These are phyloP conservation scores for Celastrina argiolus DNA, from an alignment of 2,888 invertebrate species.

Conservation along the genomic window DNA sequence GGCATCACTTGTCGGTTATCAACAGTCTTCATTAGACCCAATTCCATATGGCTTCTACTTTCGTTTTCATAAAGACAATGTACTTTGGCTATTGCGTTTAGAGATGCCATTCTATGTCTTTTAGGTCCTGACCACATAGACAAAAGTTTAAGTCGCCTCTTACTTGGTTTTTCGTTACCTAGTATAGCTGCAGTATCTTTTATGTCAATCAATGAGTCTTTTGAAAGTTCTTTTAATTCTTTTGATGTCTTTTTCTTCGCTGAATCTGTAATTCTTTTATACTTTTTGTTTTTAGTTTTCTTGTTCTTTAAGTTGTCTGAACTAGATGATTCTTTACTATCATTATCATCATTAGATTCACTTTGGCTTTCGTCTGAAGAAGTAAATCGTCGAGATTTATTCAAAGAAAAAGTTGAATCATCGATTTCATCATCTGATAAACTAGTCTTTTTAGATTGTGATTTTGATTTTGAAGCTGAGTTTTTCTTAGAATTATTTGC, in stretches of 20 bases:
- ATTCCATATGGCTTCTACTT: constrained; percentile 83
- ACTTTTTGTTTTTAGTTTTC: constrained; percentile 62
- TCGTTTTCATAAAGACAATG: constrained; percentile 95
- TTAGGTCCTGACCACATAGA: constrained; percentile 88
- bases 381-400: constrained; percentile 53
- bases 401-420: constrained; percentile 63
- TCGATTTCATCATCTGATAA: constrained; percentile 66
- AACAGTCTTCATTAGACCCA: constrained; percentile 74
- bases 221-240: constrained; percentile 67
- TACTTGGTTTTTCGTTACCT: constrained; percentile 65
- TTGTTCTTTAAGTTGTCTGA: constrained; percentile 58
- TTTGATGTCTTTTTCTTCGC: constrained; percentile 60
- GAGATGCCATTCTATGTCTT: constrained; percentile 90
- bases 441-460: constrained; percentile 49
- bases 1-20: constrained; percentile 63
- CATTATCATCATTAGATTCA: constrained; percentile 69
- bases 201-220: constrained; percentile 64
- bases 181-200: constrained; percentile 57
- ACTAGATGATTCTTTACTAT: constrained; percentile 64
- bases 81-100: constrained; percentile 93
- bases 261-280: constrained; percentile 61
- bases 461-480: constrained; percentile 49
- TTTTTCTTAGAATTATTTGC: constrained; percentile 44
- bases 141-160: constrained; percentile 77
- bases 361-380: constrained; percentile 68